Conservation (phyloP, 2,888 invertebrate species). For the Apamea anceps region DNA sequence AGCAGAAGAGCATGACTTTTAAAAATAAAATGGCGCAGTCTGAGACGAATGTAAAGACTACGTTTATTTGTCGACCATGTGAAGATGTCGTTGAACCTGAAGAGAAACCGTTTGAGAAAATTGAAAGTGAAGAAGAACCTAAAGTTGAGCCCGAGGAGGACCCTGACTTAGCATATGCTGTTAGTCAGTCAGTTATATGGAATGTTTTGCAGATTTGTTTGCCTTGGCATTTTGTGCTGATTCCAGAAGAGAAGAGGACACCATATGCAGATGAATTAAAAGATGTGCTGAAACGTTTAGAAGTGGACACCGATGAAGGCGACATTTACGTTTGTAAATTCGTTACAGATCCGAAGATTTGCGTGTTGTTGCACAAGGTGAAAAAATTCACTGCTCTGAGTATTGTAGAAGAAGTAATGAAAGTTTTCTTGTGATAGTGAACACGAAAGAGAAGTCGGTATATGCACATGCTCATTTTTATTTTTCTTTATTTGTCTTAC, state of each 20-base stretch:
- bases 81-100: constrained; percentile 75
- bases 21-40: constrained; percentile 75
- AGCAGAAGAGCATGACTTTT: constrained; percentile 67
- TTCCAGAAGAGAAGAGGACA: constrained; percentile 78
- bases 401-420: constrained; percentile 76
- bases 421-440: constrained; percentile 64
- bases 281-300: constrained; percentile 75
- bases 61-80: constrained; percentile 83
- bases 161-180: constrained; percentile 78
- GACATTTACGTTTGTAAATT: constrained; percentile 84
- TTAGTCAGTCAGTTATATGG: constrained; percentile 83
- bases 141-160: constrained; percentile 74
- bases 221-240: constrained; percentile 83
- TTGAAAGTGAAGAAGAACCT: constrained; percentile 76
- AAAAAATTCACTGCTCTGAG: constrained; percentile 83
- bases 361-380: constrained; percentile 80
- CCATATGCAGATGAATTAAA: constrained; percentile 77
- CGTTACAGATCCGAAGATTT: constrained; percentile 78
- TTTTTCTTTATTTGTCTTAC: constrained; percentile 10
- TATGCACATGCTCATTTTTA: constrained; percentile 30
- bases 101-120: constrained; percentile 73
- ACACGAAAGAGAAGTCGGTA: neutral
- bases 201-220: constrained; percentile 83
- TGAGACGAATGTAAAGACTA: constrained; percentile 76
- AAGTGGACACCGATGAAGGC: constrained; percentile 81